Evolutionary conservation across 2,888 invertebrate genomes (phyloP).

Genomic region (Microctonus hyperodae): DNA sequence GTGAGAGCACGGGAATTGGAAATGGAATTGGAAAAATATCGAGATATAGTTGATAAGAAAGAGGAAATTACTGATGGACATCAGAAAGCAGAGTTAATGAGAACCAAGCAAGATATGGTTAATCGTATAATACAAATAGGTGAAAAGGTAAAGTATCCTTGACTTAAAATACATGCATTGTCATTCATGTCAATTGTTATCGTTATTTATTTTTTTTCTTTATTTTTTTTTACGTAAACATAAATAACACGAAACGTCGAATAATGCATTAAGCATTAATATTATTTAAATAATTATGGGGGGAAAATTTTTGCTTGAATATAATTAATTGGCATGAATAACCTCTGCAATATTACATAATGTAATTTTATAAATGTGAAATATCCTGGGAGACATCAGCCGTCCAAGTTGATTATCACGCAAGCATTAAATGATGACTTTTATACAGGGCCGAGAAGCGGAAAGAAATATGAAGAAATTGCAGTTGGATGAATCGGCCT

Average conservation of each 20-base stretch:
- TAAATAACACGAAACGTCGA: not conserved
- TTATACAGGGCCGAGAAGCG: conserved; percentile 54
- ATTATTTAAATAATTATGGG: not conserved
- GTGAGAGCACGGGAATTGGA: conserved; percentile 57
- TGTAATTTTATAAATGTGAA: conserved; percentile 3
- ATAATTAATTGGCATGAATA: conserved; percentile 5
- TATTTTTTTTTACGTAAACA: not conserved
- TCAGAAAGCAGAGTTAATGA: conserved; percentile 54
- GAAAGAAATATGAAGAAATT: conserved; percentile 55
- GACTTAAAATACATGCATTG: conserved; percentile 5
- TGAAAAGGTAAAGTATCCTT: conserved; percentile 55
- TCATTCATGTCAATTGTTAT: not conserved
- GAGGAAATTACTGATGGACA: conserved; percentile 55
- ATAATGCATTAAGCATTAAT: not conserved
- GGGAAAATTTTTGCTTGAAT: not conserved
- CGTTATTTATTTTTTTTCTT: not conserved
- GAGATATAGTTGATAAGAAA: conserved; percentile 49
- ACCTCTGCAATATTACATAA: conserved; percentile 13
- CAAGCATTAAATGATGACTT: conserved; percentile 18
- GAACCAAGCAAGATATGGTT: conserved; percentile 61
- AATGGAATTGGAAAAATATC: conserved; percentile 49
- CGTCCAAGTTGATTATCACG: not conserved
- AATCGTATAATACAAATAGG: conserved; percentile 61
- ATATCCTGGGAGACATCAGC: not conserved
- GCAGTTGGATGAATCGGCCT: conserved; percentile 53